A percentile compares a stretch with the other conserved stretches of the same genome.
Conservation (phyloP, 1,140 invertebrate species). For the Drosophila pandora region DNA sequence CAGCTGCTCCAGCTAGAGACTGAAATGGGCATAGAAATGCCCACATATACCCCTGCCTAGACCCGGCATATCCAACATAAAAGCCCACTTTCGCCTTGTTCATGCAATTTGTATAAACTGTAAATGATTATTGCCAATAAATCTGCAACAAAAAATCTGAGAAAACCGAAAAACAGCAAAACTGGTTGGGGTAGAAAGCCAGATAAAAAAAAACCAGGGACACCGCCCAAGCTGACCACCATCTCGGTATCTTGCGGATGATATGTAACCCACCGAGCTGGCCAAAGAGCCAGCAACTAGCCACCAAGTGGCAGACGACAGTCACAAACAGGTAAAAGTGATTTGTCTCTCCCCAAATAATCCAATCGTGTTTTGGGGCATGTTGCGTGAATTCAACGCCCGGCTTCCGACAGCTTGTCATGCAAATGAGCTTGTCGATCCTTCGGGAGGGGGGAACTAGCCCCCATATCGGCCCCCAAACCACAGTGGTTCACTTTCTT, state of each 20-base stretch:
- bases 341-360: conserved; percentile 44
- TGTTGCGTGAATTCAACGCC: conserved; percentile 65
- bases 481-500: conserved; percentile 48
- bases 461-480: conserved; percentile 25
- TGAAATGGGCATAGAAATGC: conserved; percentile 45
- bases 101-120: conserved; percentile 67
- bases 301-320: conserved; percentile 17
- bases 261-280: conserved; percentile 45
- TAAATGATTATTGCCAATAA: conserved; percentile 77
- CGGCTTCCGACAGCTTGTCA: conserved; percentile 74
- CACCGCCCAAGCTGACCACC: conserved; percentile 51
- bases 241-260: conserved; percentile 43
- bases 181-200: conserved; percentile 77
- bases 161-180: conserved; percentile 38
- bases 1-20: conserved; percentile 22
- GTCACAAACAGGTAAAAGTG: conserved; percentile 63
- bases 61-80: conserved; percentile 21
- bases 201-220: conserved; percentile 49
- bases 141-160: conserved; percentile 43
- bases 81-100: conserved; percentile 66
- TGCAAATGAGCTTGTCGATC: conserved; percentile 64
- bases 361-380: conserved; percentile 54
- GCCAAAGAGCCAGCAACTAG: not conserved
- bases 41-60: conserved; percentile 7
- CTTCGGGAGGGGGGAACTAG: conserved; percentile 38